A percentile compares a stretch with the other conserved stretches of the same genome.
Evolutionary conservation across 30 jellyfish, hydroid and myxozoan species (phyloP).

Genomic region (Hydra vulgaris): DNA sequence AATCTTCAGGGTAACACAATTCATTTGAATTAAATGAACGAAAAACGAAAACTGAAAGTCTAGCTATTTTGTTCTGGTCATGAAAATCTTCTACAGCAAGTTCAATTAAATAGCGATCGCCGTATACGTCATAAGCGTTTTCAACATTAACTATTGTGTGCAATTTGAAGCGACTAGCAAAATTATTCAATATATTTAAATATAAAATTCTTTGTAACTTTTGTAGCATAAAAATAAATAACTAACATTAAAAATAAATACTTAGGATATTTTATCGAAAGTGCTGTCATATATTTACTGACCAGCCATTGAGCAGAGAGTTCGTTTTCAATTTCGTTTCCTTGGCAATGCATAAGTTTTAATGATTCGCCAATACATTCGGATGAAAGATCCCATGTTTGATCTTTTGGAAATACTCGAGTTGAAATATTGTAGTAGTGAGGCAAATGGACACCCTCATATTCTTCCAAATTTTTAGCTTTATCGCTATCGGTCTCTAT

Average conservation of each 20-base stretch:
- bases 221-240: background rate
- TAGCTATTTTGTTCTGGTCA: slow-evolving; percentile 19
- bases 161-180: slow-evolving; percentile 37
- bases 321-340: slow-evolving; percentile 36
- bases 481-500: slow-evolving; percentile 24
- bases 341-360: slow-evolving; percentile 52
- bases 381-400: slow-evolving; percentile 42
- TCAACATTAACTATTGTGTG: slow-evolving; percentile 69
- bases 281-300: slow-evolving; percentile 23
- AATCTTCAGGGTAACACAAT: slow-evolving; percentile 42
- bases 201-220: no score
- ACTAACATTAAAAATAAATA: no score
- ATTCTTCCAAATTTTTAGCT: slow-evolving; percentile 28
- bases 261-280: slow-evolving; percentile 30
- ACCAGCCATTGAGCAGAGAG: slow-evolving; percentile 32
- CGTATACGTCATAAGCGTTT: slow-evolving; percentile 33
- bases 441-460: slow-evolving; percentile 67
- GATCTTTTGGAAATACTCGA: slow-evolving; percentile 43
- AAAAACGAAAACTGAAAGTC: slow-evolving; percentile 48
- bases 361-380: slow-evolving; percentile 49
- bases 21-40: slow-evolving; percentile 2
- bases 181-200: no score
- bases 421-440: slow-evolving; percentile 58
- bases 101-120: slow-evolving; percentile 42
- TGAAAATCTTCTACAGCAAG: slow-evolving; percentile 42